Conservation (phyloP, 1,140 invertebrate genomes). For the Macrosteles quadrilineatus region DNA sequence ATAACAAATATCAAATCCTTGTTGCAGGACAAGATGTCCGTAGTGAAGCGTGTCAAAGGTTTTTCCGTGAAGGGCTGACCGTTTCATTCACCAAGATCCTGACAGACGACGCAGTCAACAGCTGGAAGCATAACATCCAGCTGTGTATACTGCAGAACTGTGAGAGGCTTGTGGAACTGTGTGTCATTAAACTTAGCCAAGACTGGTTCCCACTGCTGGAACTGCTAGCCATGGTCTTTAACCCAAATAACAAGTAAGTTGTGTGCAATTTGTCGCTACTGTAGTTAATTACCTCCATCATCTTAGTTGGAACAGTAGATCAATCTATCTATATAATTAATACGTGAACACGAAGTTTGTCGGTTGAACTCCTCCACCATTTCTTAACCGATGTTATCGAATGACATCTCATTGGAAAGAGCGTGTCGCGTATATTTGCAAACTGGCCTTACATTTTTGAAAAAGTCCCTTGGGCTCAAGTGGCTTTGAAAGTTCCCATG, state of each 20-base stretch:
- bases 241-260: conserved; percentile 89
- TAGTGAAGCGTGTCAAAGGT: conserved; percentile 89
- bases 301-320: neutral
- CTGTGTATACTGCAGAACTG: conserved; percentile 93
- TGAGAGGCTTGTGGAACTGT: conserved; percentile 87
- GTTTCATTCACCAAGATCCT: conserved; percentile 96
- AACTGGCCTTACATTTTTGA: too few species aligned
- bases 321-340: too few species aligned
- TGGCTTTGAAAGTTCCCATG: too few species aligned
- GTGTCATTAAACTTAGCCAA: conserved; percentile 85
- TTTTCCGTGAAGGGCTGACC: conserved; percentile 92
- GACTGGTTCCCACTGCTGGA: conserved; percentile 94
- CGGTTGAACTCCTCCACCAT: too few species aligned
- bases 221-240: conserved; percentile 89
- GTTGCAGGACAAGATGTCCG: conserved; percentile 79
- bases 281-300: neutral
- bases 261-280: conserved; percentile 34
- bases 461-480: too few species aligned
- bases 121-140: conserved; percentile 97
- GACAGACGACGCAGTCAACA: conserved; percentile 97
- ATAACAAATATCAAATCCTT: conserved; percentile 28
- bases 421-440: too few species aligned
- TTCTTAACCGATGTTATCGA: too few species aligned
- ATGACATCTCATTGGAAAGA: too few species aligned
- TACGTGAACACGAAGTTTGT: too few species aligned